phyloP scores from a whole-genome alignment of 2,888 invertebrate genomes.

The Apodemia zela region DNA sequence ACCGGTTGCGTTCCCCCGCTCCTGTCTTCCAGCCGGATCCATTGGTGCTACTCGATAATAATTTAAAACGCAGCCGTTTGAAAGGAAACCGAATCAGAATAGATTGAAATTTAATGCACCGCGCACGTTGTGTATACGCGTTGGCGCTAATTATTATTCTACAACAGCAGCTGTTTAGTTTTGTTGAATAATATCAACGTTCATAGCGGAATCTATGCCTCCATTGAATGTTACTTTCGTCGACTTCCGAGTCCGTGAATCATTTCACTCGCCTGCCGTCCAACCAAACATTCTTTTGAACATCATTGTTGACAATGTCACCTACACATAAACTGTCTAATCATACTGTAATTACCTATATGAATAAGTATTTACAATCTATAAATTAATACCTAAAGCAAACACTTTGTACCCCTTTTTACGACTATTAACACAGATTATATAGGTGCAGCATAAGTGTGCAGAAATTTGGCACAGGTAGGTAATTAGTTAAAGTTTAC shows the following conservation, averaged over 20 bases:
- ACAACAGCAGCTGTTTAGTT: constrained; percentile 73
- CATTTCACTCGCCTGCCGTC: constrained; percentile 36
- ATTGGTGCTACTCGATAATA: constrained; percentile 63
- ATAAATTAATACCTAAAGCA: too few relatives aligned
- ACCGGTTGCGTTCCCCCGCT: constrained; percentile 64
- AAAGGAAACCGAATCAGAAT: constrained; percentile 75
- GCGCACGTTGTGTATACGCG: constrained; percentile 58
- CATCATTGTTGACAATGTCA: neutral
- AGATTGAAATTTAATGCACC: constrained; percentile 75
- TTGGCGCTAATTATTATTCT: constrained; percentile 70
- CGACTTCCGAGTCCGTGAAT: constrained; percentile 42
- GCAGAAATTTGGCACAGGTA: too few relatives aligned
- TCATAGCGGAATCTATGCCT: constrained; percentile 56
- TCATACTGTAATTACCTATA: too few relatives aligned
- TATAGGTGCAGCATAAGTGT: too few relatives aligned
- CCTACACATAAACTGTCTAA: neutral
- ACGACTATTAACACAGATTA: too few relatives aligned
- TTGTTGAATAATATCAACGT: constrained; percentile 64
- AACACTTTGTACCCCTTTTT: too few relatives aligned
- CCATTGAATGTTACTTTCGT: constrained; percentile 33
- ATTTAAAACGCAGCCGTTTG: constrained; percentile 71
- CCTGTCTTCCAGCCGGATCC: constrained; percentile 70
- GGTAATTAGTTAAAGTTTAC: too few relatives aligned
- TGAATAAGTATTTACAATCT: too few relatives aligned
- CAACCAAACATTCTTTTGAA: neutral